These are phyloP conservation scores for Hydraecia micacea DNA, from an alignment of 2,888 invertebrate species.

Conservation along the genomic window DNA sequence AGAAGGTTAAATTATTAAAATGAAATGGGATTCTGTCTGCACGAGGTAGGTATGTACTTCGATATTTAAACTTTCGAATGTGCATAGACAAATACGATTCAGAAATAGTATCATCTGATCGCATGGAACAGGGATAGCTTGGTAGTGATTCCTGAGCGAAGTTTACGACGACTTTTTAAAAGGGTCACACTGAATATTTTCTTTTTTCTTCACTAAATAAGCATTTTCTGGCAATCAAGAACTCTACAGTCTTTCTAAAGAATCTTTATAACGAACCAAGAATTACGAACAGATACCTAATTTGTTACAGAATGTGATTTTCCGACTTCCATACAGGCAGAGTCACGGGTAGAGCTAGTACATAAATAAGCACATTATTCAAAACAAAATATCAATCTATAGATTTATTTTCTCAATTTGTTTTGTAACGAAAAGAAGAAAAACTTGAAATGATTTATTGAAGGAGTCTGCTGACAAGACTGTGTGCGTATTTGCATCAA, in stretches of 20 bases:
- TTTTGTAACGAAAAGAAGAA: background rate
- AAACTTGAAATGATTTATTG: conserved; percentile 30
- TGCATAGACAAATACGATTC: background rate
- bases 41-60: background rate
- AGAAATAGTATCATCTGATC: background rate
- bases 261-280: background rate
- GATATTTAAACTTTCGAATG: background rate
- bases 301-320: background rate
- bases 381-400: background rate
- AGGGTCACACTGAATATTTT: background rate
- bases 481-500: conserved; percentile 14
- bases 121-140: background rate
- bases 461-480: conserved; percentile 12
- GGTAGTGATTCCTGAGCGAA: background rate
- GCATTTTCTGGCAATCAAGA: background rate
- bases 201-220: too few species aligned
- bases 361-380: conserved; percentile 5
- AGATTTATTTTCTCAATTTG: conserved; percentile 5
- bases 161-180: background rate
- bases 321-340: background rate
- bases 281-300: background rate
- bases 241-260: background rate
- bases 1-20: background rate
- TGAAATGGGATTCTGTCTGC: background rate
- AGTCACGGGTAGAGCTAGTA: conserved; percentile 11